These are phyloP conservation scores for Takifugu ocellatus DNA, from an alignment of 2,797 vertebrate genomes.

Conservation along the genomic window DNA sequence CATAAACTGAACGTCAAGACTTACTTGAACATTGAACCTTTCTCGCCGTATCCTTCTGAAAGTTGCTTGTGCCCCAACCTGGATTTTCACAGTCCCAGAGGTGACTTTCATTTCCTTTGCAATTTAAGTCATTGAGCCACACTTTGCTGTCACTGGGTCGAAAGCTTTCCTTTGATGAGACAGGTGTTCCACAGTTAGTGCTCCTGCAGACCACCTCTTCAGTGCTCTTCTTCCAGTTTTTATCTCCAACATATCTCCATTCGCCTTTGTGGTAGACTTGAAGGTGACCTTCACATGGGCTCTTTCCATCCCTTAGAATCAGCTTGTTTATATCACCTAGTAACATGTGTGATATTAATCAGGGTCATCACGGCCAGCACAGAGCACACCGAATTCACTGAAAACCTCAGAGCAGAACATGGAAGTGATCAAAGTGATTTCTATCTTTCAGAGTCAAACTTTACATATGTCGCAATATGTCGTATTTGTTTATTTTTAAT, in stretches of 20 bases:
- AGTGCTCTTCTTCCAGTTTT: accelerated
- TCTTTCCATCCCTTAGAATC: slow-evolving; percentile 1
- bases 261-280: accelerated
- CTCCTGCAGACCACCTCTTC: slow-evolving; percentile 56
- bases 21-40: slow-evolving; percentile 58
- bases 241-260: slow-evolving; percentile 48
- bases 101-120: accelerated
- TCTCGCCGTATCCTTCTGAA: accelerated
- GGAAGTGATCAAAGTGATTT: too few relatives aligned
- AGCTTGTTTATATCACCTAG: slow-evolving; percentile 18
- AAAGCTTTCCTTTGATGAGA: accelerated
- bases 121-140: slow-evolving; percentile 52
- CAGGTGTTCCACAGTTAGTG: slow-evolving; percentile 31
- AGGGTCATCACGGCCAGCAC: too few relatives aligned
- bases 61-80: accelerated
- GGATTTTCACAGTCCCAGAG: slow-evolving; percentile 21
- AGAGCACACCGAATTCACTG: too few relatives aligned
- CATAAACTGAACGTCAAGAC: neutral
- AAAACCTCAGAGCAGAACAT: too few relatives aligned
- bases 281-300: slow-evolving; percentile 59
- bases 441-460: too few relatives aligned
- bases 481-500: too few relatives aligned
- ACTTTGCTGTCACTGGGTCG: accelerated
- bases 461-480: too few relatives aligned
- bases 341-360: too few relatives aligned